A percentile compares a stretch with the other conserved stretches of the same genome.
phyloP scores from a whole-genome alignment of 2,113 vertebrate genomes.

The Menidia beryllina region DNA sequence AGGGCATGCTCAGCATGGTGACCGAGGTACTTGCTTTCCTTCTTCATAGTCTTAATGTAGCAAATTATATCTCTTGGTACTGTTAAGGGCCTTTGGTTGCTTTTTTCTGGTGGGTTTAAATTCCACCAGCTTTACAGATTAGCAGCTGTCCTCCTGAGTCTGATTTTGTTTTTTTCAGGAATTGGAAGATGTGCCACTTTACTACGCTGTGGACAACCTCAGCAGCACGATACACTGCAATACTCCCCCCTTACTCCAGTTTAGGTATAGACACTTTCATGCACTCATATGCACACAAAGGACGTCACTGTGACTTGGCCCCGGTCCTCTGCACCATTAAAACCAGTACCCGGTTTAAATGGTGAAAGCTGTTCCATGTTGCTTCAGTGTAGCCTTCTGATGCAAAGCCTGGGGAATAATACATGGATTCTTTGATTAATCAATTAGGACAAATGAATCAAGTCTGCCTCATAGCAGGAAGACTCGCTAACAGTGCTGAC shows the following conservation, averaged over 20 bases:
- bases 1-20: slow-evolving; percentile 89
- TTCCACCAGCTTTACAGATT: background rate
- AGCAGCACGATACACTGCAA: slow-evolving; percentile 84
- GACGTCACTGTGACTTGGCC: background rate
- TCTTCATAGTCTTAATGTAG: background rate
- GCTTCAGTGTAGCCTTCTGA: too few relatives aligned
- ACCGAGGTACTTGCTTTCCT: slow-evolving; percentile 82
- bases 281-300: background rate
- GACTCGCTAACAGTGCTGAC: too few relatives aligned
- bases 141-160: too few relatives aligned
- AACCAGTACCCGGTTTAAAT: too few relatives aligned
- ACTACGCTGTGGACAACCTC: slow-evolving; percentile 87
- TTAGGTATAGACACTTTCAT: slow-evolving; percentile 76
- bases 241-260: slow-evolving; percentile 83
- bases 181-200: slow-evolving; percentile 86
- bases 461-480: too few relatives aligned
- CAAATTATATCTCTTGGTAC: background rate
- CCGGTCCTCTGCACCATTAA: too few relatives aligned
- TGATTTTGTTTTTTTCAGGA: slow-evolving; percentile 80
- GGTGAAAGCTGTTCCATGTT: too few relatives aligned
- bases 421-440: too few relatives aligned
- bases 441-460: too few relatives aligned
- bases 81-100: background rate
- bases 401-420: too few relatives aligned
- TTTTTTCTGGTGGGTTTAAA: background rate